phyloP scores from a whole-genome alignment of 2,113 vertebrate genomes.

The Smithornis capensis region DNA sequence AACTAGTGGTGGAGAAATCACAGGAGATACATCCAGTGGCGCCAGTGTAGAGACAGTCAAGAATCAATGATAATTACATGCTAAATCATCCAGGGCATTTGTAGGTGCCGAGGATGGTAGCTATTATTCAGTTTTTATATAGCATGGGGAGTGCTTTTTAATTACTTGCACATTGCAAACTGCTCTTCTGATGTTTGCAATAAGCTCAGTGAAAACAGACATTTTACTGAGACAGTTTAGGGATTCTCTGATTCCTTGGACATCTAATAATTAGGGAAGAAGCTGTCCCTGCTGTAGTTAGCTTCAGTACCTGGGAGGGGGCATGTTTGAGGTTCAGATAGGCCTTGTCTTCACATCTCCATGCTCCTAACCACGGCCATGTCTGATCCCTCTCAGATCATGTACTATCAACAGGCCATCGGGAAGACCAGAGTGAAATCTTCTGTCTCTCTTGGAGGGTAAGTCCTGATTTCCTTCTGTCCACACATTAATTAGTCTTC shows the following conservation, averaged over 20 bases:
- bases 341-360: background rate
- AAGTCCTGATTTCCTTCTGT: conserved; percentile 66
- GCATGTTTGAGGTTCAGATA: background rate
- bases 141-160: background rate
- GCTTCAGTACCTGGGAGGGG: background rate
- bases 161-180: conserved; percentile 33
- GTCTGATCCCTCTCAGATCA: conserved; percentile 79
- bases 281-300: background rate
- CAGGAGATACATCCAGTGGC: background rate
- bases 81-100: background rate
- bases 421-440: conserved; percentile 95
- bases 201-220: background rate
- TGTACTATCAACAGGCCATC: conserved; percentile 91
- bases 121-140: conserved; percentile 4
- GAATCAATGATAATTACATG: conserved; percentile 34
- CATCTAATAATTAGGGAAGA: background rate
- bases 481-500: conserved; percentile 12
- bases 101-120: conserved; percentile 3
- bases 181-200: background rate
- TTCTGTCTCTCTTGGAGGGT: conserved; percentile 94
- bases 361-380: background rate
- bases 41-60: background rate
- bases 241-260: background rate
- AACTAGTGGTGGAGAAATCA: background rate
- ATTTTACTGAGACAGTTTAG: background rate